Conservation (phyloP, 2,888 invertebrate species). For the Nemotelus pantherinus region DNA sequence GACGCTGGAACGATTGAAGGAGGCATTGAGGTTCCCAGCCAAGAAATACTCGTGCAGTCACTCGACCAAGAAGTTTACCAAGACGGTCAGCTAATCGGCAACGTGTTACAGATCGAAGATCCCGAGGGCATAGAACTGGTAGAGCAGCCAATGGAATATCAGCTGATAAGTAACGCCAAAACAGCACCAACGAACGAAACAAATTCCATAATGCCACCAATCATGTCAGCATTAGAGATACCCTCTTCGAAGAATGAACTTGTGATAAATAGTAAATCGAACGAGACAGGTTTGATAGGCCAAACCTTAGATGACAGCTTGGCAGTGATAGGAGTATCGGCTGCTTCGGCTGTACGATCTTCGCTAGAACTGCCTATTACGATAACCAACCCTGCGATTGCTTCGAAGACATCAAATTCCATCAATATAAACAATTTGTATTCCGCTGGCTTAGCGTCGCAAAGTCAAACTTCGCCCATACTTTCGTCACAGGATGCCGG, state of each 20-base stretch:
- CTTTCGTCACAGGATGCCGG: slow-evolving; percentile 40
- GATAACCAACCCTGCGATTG: slow-evolving; percentile 79
- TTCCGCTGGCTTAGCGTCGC: slow-evolving; percentile 45
- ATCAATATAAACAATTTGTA: slow-evolving; percentile 52
- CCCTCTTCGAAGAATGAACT: slow-evolving; percentile 65
- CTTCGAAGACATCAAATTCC: slow-evolving; percentile 62
- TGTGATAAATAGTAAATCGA: slow-evolving; percentile 56
- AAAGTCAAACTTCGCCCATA: slow-evolving; percentile 49
- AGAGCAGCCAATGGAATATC: slow-evolving; percentile 52
- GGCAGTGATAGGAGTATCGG: slow-evolving; percentile 70
- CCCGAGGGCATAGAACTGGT: slow-evolving; percentile 49
- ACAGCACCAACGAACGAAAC: slow-evolving; percentile 75
- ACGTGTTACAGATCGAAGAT: slow-evolving; percentile 53
- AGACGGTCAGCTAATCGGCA: slow-evolving; percentile 60
- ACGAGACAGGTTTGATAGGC: slow-evolving; percentile 45
- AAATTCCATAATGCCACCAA: slow-evolving; percentile 78
- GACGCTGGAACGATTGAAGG: slow-evolving; percentile 30
- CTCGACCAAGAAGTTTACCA: slow-evolving; percentile 79
- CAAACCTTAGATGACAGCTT: slow-evolving; percentile 68
- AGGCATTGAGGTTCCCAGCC: slow-evolving; percentile 64
- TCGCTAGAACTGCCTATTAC: slow-evolving; percentile 80
- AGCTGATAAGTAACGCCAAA: slow-evolving; percentile 57
- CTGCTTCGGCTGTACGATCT: slow-evolving; percentile 70
- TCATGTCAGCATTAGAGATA: slow-evolving; percentile 81
- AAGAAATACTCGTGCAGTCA: slow-evolving; percentile 80